Percentiles rank a stretch among this genome's conserved stretches.
Evolutionary conservation across 2,797 vertebrate species (phyloP).

Genomic region (Peromyscus aztecus): DNA sequence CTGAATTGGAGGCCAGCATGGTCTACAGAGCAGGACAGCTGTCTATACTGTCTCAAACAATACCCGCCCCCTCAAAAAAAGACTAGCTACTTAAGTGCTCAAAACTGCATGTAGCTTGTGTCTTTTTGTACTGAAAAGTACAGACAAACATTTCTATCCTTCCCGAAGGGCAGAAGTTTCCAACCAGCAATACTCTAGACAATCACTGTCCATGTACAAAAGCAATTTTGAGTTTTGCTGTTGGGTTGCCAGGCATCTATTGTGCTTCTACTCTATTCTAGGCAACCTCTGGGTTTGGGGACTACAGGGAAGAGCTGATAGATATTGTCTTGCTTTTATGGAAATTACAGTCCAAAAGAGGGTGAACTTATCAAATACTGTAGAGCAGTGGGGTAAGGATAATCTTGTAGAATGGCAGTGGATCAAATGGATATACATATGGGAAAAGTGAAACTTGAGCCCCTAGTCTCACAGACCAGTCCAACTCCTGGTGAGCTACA

Average conservation of each 20-base stretch:
- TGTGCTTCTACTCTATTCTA: background rate
- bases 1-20: background rate
- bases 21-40: background rate
- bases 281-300: conserved; percentile 21
- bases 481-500: background rate
- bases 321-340: background rate
- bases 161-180: background rate
- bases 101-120: background rate
- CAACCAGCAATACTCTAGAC: background rate
- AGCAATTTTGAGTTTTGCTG: conserved; percentile 9
- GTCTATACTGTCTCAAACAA: background rate
- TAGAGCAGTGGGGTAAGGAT: background rate
- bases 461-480: background rate
- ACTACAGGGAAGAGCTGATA: background rate
- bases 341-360: background rate
- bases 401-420: background rate
- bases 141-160: background rate
- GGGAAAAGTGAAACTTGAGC: background rate
- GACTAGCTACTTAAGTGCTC: background rate
- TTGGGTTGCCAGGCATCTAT: background rate
- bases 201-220: background rate
- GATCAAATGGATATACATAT: background rate
- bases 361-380: background rate
- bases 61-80: background rate
- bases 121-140: background rate